Evolutionary conservation across 2,888 invertebrate genomes (phyloP), one percentile per base, ranked within the genome.

Genomic region (Oxytorus armatus): DNA sequence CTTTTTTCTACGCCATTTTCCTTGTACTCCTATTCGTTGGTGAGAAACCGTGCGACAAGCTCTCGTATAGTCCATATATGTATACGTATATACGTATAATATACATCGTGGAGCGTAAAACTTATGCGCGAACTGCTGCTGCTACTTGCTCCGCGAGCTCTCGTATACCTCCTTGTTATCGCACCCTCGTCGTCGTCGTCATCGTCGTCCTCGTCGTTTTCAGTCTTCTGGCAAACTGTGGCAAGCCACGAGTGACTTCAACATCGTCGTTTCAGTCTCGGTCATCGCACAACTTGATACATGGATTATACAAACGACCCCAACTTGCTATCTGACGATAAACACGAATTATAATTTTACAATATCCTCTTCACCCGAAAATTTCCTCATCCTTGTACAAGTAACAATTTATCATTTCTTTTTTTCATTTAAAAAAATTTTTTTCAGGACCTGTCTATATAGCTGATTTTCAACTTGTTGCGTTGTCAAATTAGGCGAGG

Each of bases 1-100:
- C 65, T 81, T 81, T 69, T 74, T 81, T 74, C 81, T 74, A 69
- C 78, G 69, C 74, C 69, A 78, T 81, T 74, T 81, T 78, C 25
- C 61, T 72, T 66, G 61, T 76, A 70, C 79, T 11, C 55, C 49
- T 36, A 55, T 72, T 61, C 61, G 68, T 16, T 63, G 59, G 53
- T 61, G 59, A 72, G 72, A 61, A 47, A 47, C 66, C 25, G 49
- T n/a, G n/a, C 61, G 61, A 76, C 61, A 65, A 78, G 69, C 74
- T 65, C 55, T 69, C 49, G 42, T 55, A n/a, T n/a, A 74, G 29
- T 14, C 14, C 29, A 16, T 51, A 16, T 33, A 47, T 53, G 14
- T 57, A 18, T 44, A 57, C 18, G 36, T n/a, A 29, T 33, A 47
- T 21, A n/a, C n/a, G n/a, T n/a, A n/a, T n/a, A n/a, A n/a, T 39